These are phyloP conservation scores for Paralvinella palmiformis DNA, from an alignment of 1,140 invertebrate genomes.

Conservation along the genomic window DNA sequence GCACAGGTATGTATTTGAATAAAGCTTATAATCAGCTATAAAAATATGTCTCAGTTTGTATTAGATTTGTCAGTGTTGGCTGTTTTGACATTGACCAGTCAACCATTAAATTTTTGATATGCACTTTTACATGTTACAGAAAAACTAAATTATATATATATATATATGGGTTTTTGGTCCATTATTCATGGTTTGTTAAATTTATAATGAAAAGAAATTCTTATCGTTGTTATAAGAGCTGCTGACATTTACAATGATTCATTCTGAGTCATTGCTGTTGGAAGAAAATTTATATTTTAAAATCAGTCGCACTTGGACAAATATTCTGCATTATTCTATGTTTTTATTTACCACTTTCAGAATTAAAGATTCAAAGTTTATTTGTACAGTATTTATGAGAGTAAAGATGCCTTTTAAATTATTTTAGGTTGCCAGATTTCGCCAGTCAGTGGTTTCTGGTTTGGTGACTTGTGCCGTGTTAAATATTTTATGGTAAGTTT, in stretches of 20 bases:
- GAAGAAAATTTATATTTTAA: not conserved
- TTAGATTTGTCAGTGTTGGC: not conserved
- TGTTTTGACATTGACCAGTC: not conserved
- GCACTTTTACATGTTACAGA: not conserved
- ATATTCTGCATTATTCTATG: not conserved
- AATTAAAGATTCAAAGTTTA: no score
- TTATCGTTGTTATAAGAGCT: not conserved
- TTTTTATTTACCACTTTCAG: not conserved
- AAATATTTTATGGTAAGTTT: constrained; percentile 41
- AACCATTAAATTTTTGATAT: not conserved
- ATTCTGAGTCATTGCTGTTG: not conserved
- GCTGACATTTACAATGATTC: not conserved
- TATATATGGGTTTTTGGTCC: not conserved
- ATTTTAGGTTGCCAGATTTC: constrained; percentile 33
- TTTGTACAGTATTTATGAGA: not conserved
- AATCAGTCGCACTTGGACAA: not conserved
- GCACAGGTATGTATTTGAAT: constrained; percentile 8
- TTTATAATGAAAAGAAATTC: not conserved
- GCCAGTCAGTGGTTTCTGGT: constrained; percentile 33
- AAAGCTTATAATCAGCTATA: not conserved
- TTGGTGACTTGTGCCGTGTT: constrained; percentile 37
- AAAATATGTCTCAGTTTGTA: not conserved
- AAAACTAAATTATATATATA: not conserved
- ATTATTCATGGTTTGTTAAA: not conserved
- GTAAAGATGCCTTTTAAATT: not conserved